phyloP scores from a whole-genome alignment of 2,113 vertebrate genomes.

The Elgaria multicarinata region DNA sequence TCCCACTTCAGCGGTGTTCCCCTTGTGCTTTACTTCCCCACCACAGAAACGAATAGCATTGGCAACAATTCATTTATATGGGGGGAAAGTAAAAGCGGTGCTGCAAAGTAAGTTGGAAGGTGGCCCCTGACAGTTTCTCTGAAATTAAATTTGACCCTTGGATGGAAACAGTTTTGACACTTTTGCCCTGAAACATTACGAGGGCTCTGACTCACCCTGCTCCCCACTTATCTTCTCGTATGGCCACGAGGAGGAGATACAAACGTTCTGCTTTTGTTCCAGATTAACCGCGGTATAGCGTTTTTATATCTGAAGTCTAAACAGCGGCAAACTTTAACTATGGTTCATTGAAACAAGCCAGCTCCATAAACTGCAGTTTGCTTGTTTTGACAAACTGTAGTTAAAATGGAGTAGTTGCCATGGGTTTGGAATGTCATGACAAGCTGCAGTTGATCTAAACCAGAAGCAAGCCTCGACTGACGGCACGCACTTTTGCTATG shows the following conservation, averaged over 20 bases:
- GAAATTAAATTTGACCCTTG: no score
- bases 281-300: no score
- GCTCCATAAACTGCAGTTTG: background rate
- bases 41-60: background rate
- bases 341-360: background rate
- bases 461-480: slow-evolving; percentile 32
- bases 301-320: background rate
- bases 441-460: background rate
- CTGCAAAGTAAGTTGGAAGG: no score
- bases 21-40: background rate
- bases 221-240: no score
- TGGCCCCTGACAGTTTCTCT: no score
- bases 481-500: slow-evolving; percentile 34
- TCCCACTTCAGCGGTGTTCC: background rate
- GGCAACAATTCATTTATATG: no score
- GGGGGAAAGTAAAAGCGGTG: no score
- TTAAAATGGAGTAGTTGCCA: background rate
- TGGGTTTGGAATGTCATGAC: background rate
- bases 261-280: no score
- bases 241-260: no score
- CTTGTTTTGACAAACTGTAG: background rate
- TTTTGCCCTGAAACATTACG: no score
- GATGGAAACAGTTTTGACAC: no score
- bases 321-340: background rate
- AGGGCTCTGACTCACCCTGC: no score